Percentiles rank a stretch among this genome's conserved stretches.
These are phyloP conservation scores for Diaprepes abbreviatus DNA, from an alignment of 2,888 invertebrate species.

Conservation along the genomic window DNA sequence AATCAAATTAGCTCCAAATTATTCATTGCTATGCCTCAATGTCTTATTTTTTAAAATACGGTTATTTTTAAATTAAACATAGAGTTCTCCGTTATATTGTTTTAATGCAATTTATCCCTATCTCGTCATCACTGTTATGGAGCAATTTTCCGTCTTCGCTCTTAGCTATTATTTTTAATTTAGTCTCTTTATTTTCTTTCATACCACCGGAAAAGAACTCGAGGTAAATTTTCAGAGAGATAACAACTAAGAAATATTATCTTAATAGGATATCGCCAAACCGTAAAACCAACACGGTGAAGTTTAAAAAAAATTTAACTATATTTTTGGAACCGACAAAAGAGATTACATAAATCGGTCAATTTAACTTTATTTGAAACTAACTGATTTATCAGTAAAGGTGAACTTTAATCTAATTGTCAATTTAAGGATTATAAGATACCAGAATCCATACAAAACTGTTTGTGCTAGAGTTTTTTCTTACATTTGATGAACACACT, in stretches of 20 bases:
- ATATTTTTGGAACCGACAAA: too few species aligned
- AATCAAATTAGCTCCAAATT: too few species aligned
- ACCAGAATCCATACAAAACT: too few species aligned
- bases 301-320: too few species aligned
- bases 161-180: constrained; percentile 47
- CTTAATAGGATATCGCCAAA: background rate
- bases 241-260: background rate
- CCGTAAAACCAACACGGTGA: too few species aligned
- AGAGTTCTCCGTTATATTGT: constrained; percentile 34
- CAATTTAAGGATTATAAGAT: too few species aligned
- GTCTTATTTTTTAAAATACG: background rate
- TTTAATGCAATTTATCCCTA: constrained; percentile 38
- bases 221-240: background rate
- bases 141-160: constrained; percentile 42
- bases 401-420: too few species aligned
- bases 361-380: too few species aligned
- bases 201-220: background rate
- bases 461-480: too few species aligned
- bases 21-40: background rate
- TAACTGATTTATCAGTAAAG: too few species aligned
- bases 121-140: constrained; percentile 32
- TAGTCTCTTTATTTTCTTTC: constrained; percentile 34
- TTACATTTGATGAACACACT: too few species aligned
- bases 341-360: too few species aligned
- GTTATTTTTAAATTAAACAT: constrained; percentile 40